Conservation (phyloP, 2,113 vertebrate species). For the Sceloporus undulatus region DNA sequence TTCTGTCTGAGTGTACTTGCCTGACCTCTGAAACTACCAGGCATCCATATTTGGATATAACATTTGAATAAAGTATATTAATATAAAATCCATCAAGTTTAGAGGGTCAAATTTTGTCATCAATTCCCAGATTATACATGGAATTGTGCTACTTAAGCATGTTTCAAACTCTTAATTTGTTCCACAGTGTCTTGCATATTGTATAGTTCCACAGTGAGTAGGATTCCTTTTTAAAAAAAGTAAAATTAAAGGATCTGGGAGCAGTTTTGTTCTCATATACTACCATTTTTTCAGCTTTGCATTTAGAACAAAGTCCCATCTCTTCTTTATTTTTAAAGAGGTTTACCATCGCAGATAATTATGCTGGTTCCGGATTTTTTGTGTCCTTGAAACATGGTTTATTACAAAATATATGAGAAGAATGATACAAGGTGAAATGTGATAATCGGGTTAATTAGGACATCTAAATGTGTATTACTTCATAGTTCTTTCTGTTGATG, state of each 20-base stretch:
- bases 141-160: neutral
- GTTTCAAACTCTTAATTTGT: neutral
- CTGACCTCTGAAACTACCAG: too few species aligned
- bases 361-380: slow-evolving; percentile 1
- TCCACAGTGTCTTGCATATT: slow-evolving; percentile 7
- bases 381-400: neutral
- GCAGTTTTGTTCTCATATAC: slow-evolving; percentile 1
- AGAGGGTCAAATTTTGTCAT: neutral
- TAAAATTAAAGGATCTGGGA: neutral
- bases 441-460: neutral
- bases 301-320: neutral
- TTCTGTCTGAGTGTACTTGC: too few species aligned
- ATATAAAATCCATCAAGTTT: neutral
- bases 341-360: neutral
- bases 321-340: neutral
- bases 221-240: neutral
- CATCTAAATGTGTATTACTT: neutral
- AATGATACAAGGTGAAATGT: slow-evolving; percentile 26
- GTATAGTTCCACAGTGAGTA: neutral
- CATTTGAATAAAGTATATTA: neutral
- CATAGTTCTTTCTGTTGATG: slow-evolving; percentile 60
- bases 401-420: neutral
- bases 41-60: neutral
- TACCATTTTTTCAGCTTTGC: slow-evolving; percentile 14
- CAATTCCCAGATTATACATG: neutral